phyloP scores from a whole-genome alignment of 2,113 vertebrate species.

The Phaethon lepturus region DNA sequence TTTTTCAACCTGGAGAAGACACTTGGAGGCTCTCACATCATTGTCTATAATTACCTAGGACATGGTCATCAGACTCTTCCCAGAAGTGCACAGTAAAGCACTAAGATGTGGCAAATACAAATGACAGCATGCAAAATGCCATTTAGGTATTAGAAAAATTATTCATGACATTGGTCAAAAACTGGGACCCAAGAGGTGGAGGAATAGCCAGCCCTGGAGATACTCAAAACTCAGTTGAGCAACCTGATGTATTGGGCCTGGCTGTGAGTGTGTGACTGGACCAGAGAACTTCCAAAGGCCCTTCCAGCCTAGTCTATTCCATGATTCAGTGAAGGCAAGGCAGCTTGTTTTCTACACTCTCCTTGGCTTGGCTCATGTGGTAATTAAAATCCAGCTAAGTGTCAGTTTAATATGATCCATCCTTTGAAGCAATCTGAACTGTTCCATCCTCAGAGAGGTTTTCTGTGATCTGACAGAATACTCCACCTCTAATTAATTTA shows the following conservation, averaged over 20 bases:
- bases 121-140: neutral
- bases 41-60: neutral
- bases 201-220: neutral
- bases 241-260: neutral
- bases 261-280: neutral
- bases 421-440: neutral
- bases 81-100: accelerated
- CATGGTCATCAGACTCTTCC: neutral
- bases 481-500: neutral
- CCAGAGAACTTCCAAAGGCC: neutral
- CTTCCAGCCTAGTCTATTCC: neutral
- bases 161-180: neutral
- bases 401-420: neutral
- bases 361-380: neutral
- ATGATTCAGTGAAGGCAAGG: neutral
- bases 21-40: neutral
- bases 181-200: neutral
- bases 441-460: neutral
- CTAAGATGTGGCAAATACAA: neutral
- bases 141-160: neutral
- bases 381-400: neutral
- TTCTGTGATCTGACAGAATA: neutral
- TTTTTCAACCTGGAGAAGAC: neutral
- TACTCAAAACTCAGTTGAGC: neutral
- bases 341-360: neutral